Conservation (phyloP, 2,797 vertebrate species). For the Columba guinea region DNA sequence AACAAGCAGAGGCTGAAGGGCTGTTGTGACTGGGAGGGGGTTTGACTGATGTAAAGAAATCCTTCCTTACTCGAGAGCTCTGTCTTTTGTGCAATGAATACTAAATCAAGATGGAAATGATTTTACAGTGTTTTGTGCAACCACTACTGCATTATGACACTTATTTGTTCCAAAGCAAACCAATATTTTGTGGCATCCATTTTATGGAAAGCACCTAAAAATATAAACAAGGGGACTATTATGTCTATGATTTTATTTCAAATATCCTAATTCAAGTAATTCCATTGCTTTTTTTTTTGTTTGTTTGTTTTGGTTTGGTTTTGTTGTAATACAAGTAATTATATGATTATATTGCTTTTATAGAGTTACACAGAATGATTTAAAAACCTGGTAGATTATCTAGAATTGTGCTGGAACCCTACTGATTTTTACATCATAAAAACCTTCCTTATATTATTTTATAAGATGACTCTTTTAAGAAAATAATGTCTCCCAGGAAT, state of each 20-base stretch:
- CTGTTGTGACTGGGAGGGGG: not conserved
- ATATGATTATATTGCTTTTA: not conserved
- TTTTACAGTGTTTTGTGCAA: not conserved
- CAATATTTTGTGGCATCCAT: not conserved
- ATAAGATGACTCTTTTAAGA: not conserved
- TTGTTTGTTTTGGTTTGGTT: not conserved
- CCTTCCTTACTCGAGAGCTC: not conserved
- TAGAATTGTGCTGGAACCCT: not conserved
- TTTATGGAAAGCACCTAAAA: not conserved
- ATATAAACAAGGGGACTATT: not conserved
- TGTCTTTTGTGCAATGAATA: not conserved
- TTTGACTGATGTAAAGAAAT: not conserved
- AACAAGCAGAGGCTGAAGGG: not conserved
- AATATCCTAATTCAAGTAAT: not conserved
- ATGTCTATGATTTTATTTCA: not conserved
- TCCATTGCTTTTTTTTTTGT: not conserved
- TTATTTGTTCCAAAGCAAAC: not conserved
- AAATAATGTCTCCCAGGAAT: not conserved
- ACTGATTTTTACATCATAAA: not conserved
- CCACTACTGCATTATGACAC: not conserved
- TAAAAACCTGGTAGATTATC: not conserved
- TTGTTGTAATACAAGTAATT: not conserved
- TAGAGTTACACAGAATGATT: not conserved
- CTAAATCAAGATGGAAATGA: not conserved
- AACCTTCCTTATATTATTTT: not conserved